Conservation (phyloP, 2,888 invertebrate species). For the Caenorhabditis panamensis region DNA sequence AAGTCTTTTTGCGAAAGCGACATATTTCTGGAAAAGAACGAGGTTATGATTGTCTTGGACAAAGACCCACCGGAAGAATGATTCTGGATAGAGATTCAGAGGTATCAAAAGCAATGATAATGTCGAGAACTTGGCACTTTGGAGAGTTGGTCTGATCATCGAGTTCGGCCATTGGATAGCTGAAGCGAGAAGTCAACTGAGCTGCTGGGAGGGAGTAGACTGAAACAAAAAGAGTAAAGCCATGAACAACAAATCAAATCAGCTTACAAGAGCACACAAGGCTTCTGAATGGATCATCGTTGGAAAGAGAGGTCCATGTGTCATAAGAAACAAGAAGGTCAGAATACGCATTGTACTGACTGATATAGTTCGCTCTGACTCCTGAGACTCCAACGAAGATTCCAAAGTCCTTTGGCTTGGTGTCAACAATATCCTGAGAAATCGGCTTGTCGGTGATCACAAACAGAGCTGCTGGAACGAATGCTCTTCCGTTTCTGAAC, state of each 20-base stretch:
- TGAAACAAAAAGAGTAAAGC: constrained; percentile 8
- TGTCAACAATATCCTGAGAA: neutral
- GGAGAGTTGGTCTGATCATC: constrained; percentile 25
- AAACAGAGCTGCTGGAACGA: constrained; percentile 40
- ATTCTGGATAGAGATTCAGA: constrained; percentile 55
- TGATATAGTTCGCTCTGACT: constrained; percentile 29
- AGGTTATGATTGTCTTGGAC: neutral
- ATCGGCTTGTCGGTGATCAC: constrained; percentile 45
- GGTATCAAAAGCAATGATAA: constrained; percentile 55
- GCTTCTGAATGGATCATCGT: constrained; percentile 32
- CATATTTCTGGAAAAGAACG: constrained; percentile 32
- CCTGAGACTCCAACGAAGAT: constrained; percentile 46
- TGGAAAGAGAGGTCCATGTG: constrained; percentile 41
- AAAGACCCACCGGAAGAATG: constrained; percentile 30
- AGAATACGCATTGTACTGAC: neutral
- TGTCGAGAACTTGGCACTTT: constrained; percentile 56
- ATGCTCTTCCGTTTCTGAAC: constrained; percentile 34
- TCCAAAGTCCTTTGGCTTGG: constrained; percentile 17
- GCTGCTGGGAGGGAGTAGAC: constrained; percentile 30
- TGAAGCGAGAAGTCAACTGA: neutral
- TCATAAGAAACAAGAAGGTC: constrained; percentile 28
- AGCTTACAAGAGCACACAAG: constrained; percentile 47
- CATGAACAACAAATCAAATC: neutral
- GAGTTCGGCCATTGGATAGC: constrained; percentile 9
- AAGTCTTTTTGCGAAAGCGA: constrained; percentile 37